phyloP scores from a whole-genome alignment of 2,113 vertebrate species.

The Tor tambroides region DNA sequence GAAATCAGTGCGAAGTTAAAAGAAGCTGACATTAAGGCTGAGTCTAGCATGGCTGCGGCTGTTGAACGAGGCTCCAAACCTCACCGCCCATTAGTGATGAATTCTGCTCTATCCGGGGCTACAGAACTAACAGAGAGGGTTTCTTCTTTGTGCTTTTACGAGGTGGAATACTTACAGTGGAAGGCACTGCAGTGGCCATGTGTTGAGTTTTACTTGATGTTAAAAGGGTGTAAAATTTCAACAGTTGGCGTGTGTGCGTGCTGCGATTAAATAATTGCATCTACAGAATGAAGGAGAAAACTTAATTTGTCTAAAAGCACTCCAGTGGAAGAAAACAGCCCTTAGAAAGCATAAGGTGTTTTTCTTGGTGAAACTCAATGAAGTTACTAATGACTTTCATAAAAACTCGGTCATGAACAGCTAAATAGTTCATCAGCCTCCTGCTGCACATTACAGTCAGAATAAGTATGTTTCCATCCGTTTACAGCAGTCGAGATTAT shows the following conservation, averaged over 20 bases:
- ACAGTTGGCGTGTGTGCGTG: neutral
- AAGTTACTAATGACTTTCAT: constrained; percentile 23
- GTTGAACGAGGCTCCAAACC: constrained; percentile 45
- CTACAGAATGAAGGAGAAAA: neutral
- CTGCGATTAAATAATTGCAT: neutral
- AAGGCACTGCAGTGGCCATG: neutral
- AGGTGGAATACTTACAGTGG: neutral
- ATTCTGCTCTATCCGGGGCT: constrained; percentile 53
- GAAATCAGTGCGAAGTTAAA: constrained; percentile 27
- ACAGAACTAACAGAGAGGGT: constrained; percentile 32
- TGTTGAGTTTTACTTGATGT: neutral
- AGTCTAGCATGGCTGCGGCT: constrained; percentile 32
- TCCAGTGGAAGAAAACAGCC: neutral
- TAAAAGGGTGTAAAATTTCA: neutral
- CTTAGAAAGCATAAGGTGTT: neutral
- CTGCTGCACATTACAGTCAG: constrained; percentile 21
- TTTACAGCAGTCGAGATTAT: constrained; percentile 10
- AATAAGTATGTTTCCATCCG: constrained; percentile 8
- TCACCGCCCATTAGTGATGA: constrained; percentile 65
- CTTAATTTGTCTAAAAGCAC: constrained; percentile 12
- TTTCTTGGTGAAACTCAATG: neutral
- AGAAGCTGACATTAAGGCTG: constrained; percentile 49
- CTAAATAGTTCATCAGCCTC: constrained; percentile 35
- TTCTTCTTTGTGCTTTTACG: constrained; percentile 11
- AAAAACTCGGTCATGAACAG: constrained; percentile 6